Evolutionary conservation across 2,113 vertebrate genomes (phyloP), one percentile per base, ranked within the genome.

Genomic region (Craseonycteris thonglongyai): DNA sequence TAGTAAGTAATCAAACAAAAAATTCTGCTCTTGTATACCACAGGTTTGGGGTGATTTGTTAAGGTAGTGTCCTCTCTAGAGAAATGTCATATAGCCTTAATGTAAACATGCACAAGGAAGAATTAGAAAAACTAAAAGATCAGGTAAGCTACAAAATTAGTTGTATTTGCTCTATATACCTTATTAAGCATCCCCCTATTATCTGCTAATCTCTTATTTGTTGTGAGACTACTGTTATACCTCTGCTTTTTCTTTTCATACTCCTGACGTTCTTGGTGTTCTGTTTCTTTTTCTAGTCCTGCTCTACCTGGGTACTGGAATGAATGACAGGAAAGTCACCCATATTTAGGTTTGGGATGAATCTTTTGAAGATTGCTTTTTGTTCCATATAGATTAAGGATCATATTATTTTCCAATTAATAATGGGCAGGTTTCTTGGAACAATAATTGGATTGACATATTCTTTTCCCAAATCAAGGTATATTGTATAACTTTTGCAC

Each of bases 341-440:
- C 35, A 28, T 24, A n/a, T 66, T 87, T 58, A 74, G 24, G 10
- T 86, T 89, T 93, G 22, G 28, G 10, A 38, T 38, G 3, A 40
- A 42, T 89, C 40, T 65, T 47, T 51, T 87, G 16, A 42, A 88
- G 21, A 47, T 89, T 79, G 14, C 61, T 66, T 78, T 95, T 75
- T 61, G 45, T 90, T 71, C 71, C 30, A 47, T 61, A 74, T 13
- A 85, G 35, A 74, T 88, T 74, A 83, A 96, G 66, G 49, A 33
- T 81, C 11, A 19, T 89, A 38, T 92, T 81, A n/a, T 88, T 90
- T 89, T 83, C 58, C 63, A 86, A 82, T 90, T 81, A 61, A 59
- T 68, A 85, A 88, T 75, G 33, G 66, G n/a, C 51, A 75, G 56
- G 18, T 65, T 42, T 94, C 47, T 71, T 63, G 40, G 45, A 79